A percentile compares a stretch with the other conserved stretches of the same genome.
Evolutionary conservation across 2,888 invertebrate genomes (phyloP).

Genomic region (Flexamia atlantica): DNA sequence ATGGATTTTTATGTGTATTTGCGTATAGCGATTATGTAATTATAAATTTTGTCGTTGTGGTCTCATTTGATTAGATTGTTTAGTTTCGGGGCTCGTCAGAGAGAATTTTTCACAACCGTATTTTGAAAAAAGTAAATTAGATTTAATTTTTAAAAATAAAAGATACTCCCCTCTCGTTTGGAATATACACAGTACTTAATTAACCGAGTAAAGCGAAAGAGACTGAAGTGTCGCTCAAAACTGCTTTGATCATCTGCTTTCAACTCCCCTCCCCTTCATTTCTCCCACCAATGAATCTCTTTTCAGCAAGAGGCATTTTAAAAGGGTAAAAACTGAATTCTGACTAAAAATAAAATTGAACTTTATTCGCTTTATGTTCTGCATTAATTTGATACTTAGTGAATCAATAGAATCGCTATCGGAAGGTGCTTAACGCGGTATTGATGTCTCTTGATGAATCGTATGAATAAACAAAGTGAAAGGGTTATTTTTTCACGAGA

Average conservation of each 20-base stretch:
- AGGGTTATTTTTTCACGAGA: not conserved
- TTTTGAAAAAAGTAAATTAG: not conserved
- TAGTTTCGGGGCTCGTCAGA: too few species aligned
- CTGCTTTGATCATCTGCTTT: slow-evolving; percentile 16
- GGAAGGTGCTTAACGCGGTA: not conserved
- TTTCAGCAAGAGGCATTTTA: not conserved
- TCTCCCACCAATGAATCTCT: not conserved
- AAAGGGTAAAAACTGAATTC: not conserved
- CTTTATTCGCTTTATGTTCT: not conserved
- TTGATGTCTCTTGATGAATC: not conserved
- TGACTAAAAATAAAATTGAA: not conserved
- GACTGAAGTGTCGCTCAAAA: not conserved
- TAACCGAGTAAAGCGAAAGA: not conserved
- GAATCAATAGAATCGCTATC: not conserved
- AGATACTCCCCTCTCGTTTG: not conserved
- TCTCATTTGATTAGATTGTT: not conserved
- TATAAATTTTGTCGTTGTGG: too few species aligned
- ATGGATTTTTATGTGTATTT: too few species aligned
- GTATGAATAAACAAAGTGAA: not conserved
- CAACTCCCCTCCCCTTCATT: not conserved
- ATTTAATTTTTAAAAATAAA: not conserved
- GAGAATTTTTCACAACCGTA: too few species aligned
- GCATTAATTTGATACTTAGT: not conserved
- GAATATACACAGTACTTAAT: slow-evolving; percentile 16
- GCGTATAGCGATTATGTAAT: too few species aligned